phyloP scores from a whole-genome alignment of 2,888 invertebrate species.

The Agonopterix alstromeriana region DNA sequence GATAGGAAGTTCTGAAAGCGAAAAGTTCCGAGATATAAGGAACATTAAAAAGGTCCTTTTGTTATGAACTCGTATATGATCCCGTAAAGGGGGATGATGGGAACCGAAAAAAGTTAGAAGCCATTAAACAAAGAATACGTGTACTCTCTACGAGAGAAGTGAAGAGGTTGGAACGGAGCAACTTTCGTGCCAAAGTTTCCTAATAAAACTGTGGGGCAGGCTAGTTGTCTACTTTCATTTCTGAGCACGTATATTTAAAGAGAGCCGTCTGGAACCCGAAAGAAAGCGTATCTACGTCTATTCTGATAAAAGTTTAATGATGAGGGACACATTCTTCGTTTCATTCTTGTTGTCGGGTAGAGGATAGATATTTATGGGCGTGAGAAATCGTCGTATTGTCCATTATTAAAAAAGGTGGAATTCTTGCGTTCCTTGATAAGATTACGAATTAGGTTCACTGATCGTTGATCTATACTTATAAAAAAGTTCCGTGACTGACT shows the following conservation, averaged over 20 bases:
- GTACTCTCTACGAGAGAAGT: not conserved
- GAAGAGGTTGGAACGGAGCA: conserved; percentile 2
- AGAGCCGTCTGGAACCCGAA: not conserved
- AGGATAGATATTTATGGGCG: too few relatives aligned
- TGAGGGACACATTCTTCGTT: too few relatives aligned
- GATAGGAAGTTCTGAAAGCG: too few relatives aligned
- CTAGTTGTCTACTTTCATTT: conserved; percentile 24
- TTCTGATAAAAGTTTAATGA: too few relatives aligned
- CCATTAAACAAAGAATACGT: conserved; percentile 8
- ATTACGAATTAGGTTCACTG: too few relatives aligned
- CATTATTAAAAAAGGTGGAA: too few relatives aligned
- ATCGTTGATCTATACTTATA: too few relatives aligned
- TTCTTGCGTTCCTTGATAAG: too few relatives aligned
- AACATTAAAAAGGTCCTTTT: conserved; percentile 8
- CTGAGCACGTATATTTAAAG: conserved; percentile 21
- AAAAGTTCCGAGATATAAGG: not conserved
- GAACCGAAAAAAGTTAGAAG: conserved; percentile 7
- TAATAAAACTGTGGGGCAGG: conserved; percentile 16
- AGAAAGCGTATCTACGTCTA: too few relatives aligned
- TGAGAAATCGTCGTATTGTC: too few relatives aligned
- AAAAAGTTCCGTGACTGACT: too few relatives aligned
- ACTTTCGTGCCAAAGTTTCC: conserved; percentile 17
- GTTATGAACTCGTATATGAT: conserved; percentile 3
- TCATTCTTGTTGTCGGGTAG: too few relatives aligned
- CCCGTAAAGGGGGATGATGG: conserved; percentile 5